Base-by-base conservation (phyloP, 2,888 invertebrate genomes). In the Lasioglossum villosulum region DNA sequence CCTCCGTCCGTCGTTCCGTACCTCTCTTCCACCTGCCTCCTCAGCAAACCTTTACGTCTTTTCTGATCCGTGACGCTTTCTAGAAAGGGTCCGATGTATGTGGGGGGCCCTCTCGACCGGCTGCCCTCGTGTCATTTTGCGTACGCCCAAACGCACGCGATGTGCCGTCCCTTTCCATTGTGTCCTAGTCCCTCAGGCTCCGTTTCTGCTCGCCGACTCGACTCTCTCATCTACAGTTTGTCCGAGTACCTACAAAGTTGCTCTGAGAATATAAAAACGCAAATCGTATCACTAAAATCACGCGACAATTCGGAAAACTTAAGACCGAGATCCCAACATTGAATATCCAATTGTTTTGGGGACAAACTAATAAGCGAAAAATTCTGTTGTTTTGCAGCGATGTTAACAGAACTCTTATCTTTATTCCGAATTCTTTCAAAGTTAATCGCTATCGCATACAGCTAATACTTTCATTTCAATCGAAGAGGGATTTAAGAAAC, bases 41-140 rank as follows among this genome's bases (percentile, higher is more conserved):
- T 63, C 73, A 30, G 56, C 82, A 70, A 80, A 83, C 80, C 88
- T 84, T 85, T 77, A 75, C 82, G 82, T 87, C 79, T 78, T 82
- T 89, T 79, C 87, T 84, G 88, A 89, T 88, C 85, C 87, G 79
- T 81, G 79, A 87, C 80, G 83, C 83, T 83, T 90, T 89, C 82
- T 83, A 78, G 52, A 82, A 84, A 87, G 84, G 78, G 81, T 10
- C 87, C 45, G 78, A 56, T 81, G 81, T 56, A 79, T 72, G 88
- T 83, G 88, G 88, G 88, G 88, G 88, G 85, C 80, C 89, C 48
- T 83, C 68, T 86, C 86, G 83, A 75, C 75, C 86, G 84, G 76
- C 82, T 83, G 84, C 86, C 77, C 82, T 27, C 85, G 86, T 86
- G 89, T 84, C 89, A 89, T 83, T 88, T 89, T 76, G 82, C 88